A percentile compares a stretch with the other conserved stretches of the same genome.
These are phyloP conservation scores for Brachionichthys hirsutus DNA, from an alignment of 2,113 vertebrate genomes.

Conservation along the genomic window DNA sequence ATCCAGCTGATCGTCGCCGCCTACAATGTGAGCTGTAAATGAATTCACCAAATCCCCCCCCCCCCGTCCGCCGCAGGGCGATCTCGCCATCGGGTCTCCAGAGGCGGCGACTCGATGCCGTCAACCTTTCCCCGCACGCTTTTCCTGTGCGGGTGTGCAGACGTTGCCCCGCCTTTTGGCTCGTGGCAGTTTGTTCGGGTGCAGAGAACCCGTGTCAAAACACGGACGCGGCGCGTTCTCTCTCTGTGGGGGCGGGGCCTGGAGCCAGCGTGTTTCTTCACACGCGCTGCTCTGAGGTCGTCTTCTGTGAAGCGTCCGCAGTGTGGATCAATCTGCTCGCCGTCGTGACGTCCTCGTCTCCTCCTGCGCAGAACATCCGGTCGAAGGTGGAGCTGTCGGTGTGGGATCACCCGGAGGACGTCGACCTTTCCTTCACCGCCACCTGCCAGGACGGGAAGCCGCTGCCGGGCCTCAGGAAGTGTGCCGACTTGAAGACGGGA, in stretches of 20 bases:
- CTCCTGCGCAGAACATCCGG: constrained; percentile 86
- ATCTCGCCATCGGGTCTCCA: no score
- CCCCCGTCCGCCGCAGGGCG: no score
- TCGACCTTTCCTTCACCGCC: constrained; percentile 89
- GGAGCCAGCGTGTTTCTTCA: no score
- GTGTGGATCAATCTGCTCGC: no score
- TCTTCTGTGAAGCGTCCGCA: no score
- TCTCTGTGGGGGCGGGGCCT: constrained; percentile 16
- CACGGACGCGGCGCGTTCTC: constrained; percentile 6
- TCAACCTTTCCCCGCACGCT: no score
- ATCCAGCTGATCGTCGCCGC: constrained; percentile 93
- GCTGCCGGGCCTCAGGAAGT: constrained; percentile 88
- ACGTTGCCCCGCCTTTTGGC: constrained; percentile 10
- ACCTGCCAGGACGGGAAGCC: constrained; percentile 91
- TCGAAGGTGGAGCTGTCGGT: constrained; percentile 96
- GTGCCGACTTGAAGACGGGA: constrained; percentile 91
- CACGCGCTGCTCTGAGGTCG: no score
- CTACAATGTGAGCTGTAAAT: constrained; percentile 92
- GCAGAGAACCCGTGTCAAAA: constrained; percentile 10
- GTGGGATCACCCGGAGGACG: constrained; percentile 92
- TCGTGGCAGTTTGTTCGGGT: not conserved
- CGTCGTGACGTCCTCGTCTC: constrained; percentile 3
- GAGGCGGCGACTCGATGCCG: no score
- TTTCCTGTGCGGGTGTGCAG: no score
- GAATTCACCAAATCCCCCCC: no score